Evolutionary conservation across 1,140 invertebrate species (phyloP), one percentile per base, ranked within the genome.

Genomic region (Conus ventricosus): DNA sequence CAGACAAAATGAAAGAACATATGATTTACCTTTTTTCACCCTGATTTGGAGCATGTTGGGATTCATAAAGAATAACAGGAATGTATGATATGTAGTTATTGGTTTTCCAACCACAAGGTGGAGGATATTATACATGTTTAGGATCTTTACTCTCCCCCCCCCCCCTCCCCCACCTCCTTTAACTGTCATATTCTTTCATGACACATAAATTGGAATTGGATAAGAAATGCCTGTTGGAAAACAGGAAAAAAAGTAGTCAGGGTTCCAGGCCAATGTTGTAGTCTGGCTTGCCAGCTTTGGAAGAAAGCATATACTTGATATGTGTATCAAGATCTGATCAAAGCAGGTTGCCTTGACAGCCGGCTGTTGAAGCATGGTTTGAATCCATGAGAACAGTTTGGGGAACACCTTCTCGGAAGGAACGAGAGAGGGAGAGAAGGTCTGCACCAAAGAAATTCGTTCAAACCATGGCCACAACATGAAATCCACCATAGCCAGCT

Each of bases 401-500:
- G 93, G 93, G 63, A 92, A 92, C 25, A 87, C 78, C 4, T 76
- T 86, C n/a, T 80, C 20, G 51, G 90, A 88, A 0, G 93, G 75
- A 53, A 89, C 76, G 3, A 90, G 78, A 57, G 89, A 88, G 27
- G 91, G 85, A 25, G 89, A 87, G 25, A 85, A 60, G 11, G 39
- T 87, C 5, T 85, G 53, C 27, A 93, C 51, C 5, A 90, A 78
- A n/a, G 81, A 71, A 20, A 94, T 27, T 76, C 93, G 82, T 84
- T 94, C 93, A 84, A 93, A 91, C 91, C 91, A 92, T 15, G 93
- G 93, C 93, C 93, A 94, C 17, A 93, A 57, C 87, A 91, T 89
- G 25, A 92, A 91, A 85, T 94, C 93, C 11, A 92, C 87, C 89
- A 92, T 91, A n/a, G 89, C 87, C 17, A 90, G 88, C 10, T 89